phyloP scores from a whole-genome alignment of 2,888 invertebrate genomes.

The Elegia similella region DNA sequence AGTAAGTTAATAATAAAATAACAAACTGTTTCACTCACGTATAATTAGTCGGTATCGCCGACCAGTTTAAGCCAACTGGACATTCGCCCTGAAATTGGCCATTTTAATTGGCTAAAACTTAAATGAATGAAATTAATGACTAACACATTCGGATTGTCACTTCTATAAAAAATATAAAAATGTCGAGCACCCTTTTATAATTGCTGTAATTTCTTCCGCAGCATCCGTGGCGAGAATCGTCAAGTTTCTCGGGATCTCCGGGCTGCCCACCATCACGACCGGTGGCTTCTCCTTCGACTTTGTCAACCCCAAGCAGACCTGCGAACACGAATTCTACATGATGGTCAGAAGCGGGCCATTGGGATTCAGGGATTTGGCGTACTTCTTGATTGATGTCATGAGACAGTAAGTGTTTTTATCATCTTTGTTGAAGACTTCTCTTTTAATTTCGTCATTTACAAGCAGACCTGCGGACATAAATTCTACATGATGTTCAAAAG shows the following conservation, averaged over 20 bases:
- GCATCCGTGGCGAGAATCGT: constrained; percentile 90
- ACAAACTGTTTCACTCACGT: too few species aligned
- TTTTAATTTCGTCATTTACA: constrained; percentile 88
- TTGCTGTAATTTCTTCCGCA: constrained; percentile 57
- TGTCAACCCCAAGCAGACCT: constrained; percentile 85
- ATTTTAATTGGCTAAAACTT: too few species aligned
- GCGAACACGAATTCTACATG: constrained; percentile 90
- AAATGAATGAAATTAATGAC: too few species aligned
- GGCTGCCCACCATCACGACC: constrained; percentile 89
- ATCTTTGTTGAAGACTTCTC: constrained; percentile 67
- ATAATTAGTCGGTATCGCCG: too few species aligned
- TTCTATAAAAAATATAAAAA: too few species aligned
- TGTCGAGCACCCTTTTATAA: not conserved
- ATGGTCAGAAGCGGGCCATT: constrained; percentile 87
- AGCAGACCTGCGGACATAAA: constrained; percentile 86
- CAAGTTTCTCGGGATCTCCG: constrained; percentile 88
- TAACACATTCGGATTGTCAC: too few species aligned
- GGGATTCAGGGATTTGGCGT: constrained; percentile 87
- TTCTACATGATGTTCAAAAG: constrained; percentile 90
- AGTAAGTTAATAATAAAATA: too few species aligned
- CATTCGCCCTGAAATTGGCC: too few species aligned
- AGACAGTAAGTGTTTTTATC: constrained; percentile 61
- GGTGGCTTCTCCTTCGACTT: constrained; percentile 92
- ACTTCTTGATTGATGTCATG: constrained; percentile 86
- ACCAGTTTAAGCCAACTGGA: too few species aligned